These are phyloP conservation scores for Morpho deidamia DNA, from an alignment of 2,888 invertebrate species.

Conservation along the genomic window DNA sequence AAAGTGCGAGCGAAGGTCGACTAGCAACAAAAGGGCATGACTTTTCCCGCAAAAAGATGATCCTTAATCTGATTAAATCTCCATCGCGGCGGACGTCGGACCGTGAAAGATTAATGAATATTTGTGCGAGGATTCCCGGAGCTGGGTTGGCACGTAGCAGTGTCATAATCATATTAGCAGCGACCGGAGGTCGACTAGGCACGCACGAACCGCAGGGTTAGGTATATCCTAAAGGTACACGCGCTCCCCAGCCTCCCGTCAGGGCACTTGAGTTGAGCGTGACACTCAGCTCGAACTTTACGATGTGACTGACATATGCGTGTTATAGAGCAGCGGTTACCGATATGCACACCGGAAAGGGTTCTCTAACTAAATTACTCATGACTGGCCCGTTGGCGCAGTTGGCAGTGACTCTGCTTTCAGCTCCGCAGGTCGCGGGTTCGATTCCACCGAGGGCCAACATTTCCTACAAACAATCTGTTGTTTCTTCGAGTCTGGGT, in stretches of 20 bases:
- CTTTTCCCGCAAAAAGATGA: constrained; percentile 77
- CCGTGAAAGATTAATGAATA: constrained; percentile 79
- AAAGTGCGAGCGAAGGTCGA: constrained; percentile 71
- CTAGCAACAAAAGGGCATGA: constrained; percentile 75
- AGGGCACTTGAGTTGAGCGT: constrained; percentile 30
- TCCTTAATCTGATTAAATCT: constrained; percentile 79
- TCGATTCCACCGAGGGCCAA: no score
- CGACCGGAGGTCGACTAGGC: constrained; percentile 63
- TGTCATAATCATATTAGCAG: constrained; percentile 78
- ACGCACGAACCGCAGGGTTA: constrained; percentile 46
- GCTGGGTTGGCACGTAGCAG: constrained; percentile 74
- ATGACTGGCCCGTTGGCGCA: no score
- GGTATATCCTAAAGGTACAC: neutral
- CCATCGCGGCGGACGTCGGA: constrained; percentile 77
- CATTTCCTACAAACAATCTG: no score
- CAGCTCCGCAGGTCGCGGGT: no score
- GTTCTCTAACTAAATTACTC: no score
- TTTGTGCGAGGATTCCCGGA: constrained; percentile 76
- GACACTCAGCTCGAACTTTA: constrained; percentile 41
- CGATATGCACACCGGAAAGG: constrained; percentile 2
- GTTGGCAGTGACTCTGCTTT: no score
- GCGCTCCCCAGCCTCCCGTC: constrained; percentile 12
- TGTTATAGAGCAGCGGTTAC: constrained; percentile 28
- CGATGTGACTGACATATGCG: constrained; percentile 41
- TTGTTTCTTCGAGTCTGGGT: no score